These are phyloP conservation scores for Anguilla rostrata DNA, from an alignment of 2,113 vertebrate genomes.

Conservation along the genomic window DNA sequence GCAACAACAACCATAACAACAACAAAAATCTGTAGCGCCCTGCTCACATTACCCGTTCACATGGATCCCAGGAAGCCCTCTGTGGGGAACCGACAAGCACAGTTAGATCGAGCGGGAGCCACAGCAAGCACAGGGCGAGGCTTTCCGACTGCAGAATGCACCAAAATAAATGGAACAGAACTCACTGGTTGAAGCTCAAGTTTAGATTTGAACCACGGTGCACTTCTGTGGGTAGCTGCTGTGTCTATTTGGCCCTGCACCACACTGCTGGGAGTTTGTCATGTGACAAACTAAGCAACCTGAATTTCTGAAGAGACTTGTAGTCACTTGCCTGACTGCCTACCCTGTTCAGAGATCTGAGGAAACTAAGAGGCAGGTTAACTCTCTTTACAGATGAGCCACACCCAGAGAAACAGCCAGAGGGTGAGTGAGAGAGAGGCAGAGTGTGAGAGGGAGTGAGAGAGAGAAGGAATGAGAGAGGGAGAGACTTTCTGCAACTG, in stretches of 20 bases:
- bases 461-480: slow-evolving; percentile 24
- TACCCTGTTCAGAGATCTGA: slow-evolving; percentile 42
- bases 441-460: background rate
- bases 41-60: slow-evolving; percentile 8
- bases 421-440: background rate
- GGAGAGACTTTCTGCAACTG: background rate
- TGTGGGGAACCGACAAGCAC: background rate
- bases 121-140: slow-evolving; percentile 34
- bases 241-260: slow-evolving; percentile 15
- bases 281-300: slow-evolving; percentile 48
- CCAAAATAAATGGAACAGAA: background rate
- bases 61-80: background rate
- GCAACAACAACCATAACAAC: no score
- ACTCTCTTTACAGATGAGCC: slow-evolving; percentile 52
- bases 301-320: slow-evolving; percentile 56
- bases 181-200: background rate
- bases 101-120: slow-evolving; percentile 38
- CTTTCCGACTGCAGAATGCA: background rate
- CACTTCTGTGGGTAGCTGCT: background rate
- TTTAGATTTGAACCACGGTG: background rate
- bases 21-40: background rate
- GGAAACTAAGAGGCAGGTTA: slow-evolving; percentile 60
- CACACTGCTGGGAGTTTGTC: slow-evolving; percentile 32
- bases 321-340: slow-evolving; percentile 51
- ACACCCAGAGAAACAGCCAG: slow-evolving; percentile 48